Percentiles rank a stretch among this genome's conserved stretches.
These are phyloP conservation scores for Chydorus sphaericus DNA, from an alignment of 2,888 invertebrate genomes.

Conservation along the genomic window DNA sequence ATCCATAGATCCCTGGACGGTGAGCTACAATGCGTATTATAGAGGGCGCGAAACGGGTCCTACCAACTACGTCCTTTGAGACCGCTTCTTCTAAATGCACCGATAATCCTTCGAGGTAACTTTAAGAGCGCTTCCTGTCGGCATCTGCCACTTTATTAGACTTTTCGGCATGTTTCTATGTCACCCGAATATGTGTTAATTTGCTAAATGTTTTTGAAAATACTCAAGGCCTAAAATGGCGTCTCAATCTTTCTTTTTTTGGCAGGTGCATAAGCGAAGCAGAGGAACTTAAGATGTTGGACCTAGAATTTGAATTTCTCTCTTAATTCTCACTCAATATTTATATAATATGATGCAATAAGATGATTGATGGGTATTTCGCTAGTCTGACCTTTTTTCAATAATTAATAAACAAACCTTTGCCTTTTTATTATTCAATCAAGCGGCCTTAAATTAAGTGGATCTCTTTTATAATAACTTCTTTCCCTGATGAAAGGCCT, in stretches of 20 bases:
- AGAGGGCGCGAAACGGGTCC: slow-evolving; percentile 11
- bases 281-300: not conserved
- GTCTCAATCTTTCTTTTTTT: not conserved
- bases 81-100: not conserved
- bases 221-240: too few species aligned
- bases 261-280: not conserved
- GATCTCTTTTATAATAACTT: too few species aligned
- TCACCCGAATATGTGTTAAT: not conserved
- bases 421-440: too few species aligned
- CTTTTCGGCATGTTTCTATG: not conserved
- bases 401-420: not conserved
- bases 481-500: too few species aligned
- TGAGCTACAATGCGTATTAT: slow-evolving; percentile 13
- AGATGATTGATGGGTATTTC: not conserved
- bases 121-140: not conserved
- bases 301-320: not conserved
- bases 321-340: not conserved
- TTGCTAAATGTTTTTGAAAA: not conserved
- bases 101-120: not conserved
- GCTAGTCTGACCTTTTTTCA: not conserved
- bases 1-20: slow-evolving; percentile 11
- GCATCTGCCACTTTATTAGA: not conserved
- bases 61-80: slow-evolving; percentile 11
- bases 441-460: too few species aligned
- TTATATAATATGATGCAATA: not conserved